Evolutionary conservation across 2,113 vertebrate genomes (phyloP).

Genomic region (Stegastes partitus): DNA sequence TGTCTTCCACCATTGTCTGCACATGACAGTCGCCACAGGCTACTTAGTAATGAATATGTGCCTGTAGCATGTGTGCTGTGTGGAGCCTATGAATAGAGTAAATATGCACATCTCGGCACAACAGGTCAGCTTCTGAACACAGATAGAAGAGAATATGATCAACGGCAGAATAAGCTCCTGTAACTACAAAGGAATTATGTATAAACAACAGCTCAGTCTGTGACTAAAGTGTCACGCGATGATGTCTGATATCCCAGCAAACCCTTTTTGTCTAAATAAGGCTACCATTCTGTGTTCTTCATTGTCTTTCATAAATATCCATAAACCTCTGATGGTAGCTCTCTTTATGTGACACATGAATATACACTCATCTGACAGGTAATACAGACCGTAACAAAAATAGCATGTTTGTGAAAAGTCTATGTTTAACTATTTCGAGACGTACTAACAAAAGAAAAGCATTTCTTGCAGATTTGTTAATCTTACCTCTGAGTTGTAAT

Average conservation of each 20-base stretch:
- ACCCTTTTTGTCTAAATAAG: slow-evolving; percentile 78
- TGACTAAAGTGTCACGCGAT: slow-evolving; percentile 72
- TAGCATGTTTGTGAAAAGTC: slow-evolving; percentile 67
- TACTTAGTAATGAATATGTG: slow-evolving; percentile 83
- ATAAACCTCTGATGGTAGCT: slow-evolving; percentile 67
- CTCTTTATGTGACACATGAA: slow-evolving; percentile 75
- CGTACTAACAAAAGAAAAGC: slow-evolving; percentile 56
- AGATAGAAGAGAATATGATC: slow-evolving; percentile 73
- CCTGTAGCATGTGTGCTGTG: slow-evolving; percentile 78
- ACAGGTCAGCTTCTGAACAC: slow-evolving; percentile 80
- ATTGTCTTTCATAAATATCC: slow-evolving; percentile 70
- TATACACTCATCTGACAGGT: slow-evolving; percentile 76
- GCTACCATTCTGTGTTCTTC: slow-evolving; percentile 66
- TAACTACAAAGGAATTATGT: slow-evolving; percentile 81
- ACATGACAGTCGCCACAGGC: slow-evolving; percentile 82
- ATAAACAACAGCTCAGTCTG: slow-evolving; percentile 71
- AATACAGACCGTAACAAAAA: slow-evolving; percentile 69
- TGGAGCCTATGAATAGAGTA: slow-evolving; percentile 79
- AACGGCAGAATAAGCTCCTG: slow-evolving; percentile 63
- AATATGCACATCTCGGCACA: slow-evolving; percentile 82
- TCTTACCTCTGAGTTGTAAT: background rate
- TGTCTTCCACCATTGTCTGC: slow-evolving; percentile 81
- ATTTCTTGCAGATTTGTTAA: slow-evolving; percentile 50
- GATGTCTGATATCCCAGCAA: slow-evolving; percentile 73
- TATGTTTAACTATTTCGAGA: slow-evolving; percentile 52